Evolutionary conservation across 2,113 vertebrate species (phyloP).

Genomic region (Sula dactylatra): DNA sequence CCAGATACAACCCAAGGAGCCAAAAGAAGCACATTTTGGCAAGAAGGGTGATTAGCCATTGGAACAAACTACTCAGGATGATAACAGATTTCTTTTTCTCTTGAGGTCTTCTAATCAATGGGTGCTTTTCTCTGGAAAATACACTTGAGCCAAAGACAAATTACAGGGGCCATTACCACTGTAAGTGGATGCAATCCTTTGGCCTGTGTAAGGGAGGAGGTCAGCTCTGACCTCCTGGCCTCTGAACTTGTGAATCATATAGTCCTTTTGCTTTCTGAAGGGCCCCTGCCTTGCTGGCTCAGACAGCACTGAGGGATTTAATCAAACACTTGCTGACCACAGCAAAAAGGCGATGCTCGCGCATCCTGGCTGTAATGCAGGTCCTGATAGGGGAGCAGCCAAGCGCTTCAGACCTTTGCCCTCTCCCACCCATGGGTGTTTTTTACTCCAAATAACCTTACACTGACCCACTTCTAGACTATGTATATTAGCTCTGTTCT

Average conservation of each 20-base stretch:
- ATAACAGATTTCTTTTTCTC: background rate
- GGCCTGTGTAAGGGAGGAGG: background rate
- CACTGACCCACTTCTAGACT: background rate
- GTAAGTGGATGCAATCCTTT: background rate
- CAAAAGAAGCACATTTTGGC: background rate
- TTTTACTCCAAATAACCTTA: background rate
- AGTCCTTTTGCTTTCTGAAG: background rate
- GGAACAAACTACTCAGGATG: background rate
- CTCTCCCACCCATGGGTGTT: background rate
- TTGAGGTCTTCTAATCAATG: background rate
- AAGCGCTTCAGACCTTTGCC: background rate
- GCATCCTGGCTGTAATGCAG: fast-evolving
- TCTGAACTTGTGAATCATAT: background rate
- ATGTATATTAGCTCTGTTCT: background rate
- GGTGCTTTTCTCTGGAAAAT: background rate
- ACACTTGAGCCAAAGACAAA: background rate
- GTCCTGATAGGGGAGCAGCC: background rate
- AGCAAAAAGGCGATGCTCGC: background rate
- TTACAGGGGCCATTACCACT: background rate
- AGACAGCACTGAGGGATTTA: background rate
- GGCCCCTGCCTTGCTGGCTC: fast-evolving
- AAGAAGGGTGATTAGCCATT: background rate
- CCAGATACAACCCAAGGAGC: background rate
- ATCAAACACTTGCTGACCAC: background rate
- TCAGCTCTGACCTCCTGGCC: background rate